Conservation (phyloP, 64 coral and sea anemone species). For the Cladopsammia gracilis region DNA sequence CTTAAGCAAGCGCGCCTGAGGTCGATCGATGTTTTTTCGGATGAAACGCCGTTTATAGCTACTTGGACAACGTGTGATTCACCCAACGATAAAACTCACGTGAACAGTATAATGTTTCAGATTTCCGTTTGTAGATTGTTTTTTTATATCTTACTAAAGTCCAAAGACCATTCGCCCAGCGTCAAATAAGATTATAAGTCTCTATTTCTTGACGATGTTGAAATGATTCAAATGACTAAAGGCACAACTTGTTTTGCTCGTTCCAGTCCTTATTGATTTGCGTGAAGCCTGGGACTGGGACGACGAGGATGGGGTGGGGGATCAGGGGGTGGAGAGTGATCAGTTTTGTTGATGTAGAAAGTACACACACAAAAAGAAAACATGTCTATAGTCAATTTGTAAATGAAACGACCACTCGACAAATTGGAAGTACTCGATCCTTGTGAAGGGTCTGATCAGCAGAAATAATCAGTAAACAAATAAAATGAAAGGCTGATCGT, state of each 20-base stretch:
- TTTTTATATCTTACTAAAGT: background rate
- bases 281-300: background rate
- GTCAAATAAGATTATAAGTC: background rate
- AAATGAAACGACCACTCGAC: too few species aligned
- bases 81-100: background rate
- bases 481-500: too few species aligned
- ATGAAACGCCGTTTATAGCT: background rate
- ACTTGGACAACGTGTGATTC: background rate
- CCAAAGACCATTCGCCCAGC: background rate
- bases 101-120: background rate
- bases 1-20: too few species aligned
- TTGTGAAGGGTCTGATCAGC: too few species aligned
- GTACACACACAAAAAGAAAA: too few species aligned
- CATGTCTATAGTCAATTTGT: too few species aligned
- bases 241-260: conserved; percentile 1
- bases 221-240: background rate
- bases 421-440: too few species aligned
- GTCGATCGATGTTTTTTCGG: too few species aligned
- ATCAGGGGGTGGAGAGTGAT: background rate
- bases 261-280: background rate
- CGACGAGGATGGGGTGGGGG: background rate
- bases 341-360: too few species aligned
- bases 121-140: background rate
- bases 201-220: background rate
- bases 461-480: too few species aligned